A percentile compares a stretch with the other conserved stretches of the same genome.
phyloP scores from a whole-genome alignment of 2,113 vertebrate species.

The Trematocara macrostoma region DNA sequence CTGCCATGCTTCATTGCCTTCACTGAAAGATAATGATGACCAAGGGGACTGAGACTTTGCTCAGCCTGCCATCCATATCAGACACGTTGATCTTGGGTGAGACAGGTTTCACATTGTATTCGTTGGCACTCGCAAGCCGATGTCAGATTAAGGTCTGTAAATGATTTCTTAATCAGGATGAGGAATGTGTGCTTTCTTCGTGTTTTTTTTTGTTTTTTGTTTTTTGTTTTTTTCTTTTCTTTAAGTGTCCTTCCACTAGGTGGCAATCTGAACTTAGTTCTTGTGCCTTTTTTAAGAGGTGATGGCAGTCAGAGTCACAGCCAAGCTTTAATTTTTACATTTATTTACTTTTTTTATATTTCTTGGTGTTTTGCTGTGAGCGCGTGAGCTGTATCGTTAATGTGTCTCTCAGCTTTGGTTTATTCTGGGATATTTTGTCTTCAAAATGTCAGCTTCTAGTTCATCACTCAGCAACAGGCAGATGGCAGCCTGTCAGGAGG shows the following conservation, averaged over 20 bases:
- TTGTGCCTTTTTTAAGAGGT: background rate
- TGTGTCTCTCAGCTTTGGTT: background rate
- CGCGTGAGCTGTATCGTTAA: background rate
- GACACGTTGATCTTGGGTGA: conserved; percentile 28
- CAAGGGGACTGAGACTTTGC: conserved; percentile 49
- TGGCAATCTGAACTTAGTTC: conserved; percentile 45
- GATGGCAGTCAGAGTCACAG: background rate
- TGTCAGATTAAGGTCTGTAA: conserved; percentile 28
- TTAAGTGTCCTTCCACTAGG: conserved; percentile 58
- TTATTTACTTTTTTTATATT: background rate
- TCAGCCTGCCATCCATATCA: conserved; percentile 37
- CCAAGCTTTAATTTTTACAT: background rate
- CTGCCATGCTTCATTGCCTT: conserved; percentile 39
- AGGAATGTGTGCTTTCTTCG: background rate
- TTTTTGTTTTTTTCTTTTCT: background rate
- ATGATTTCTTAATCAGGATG: conserved; percentile 23
- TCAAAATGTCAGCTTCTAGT: background rate
- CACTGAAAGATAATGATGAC: conserved; percentile 64
- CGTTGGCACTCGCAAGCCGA: background rate
- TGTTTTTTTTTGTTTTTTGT: too few species aligned
- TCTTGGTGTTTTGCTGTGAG: background rate
- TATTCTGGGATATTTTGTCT: background rate
- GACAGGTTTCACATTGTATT: conserved; percentile 35
- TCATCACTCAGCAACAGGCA: conserved; percentile 3
- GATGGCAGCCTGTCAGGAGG: conserved; percentile 1